These are phyloP conservation scores for Drosophila buzzatii DNA, from an alignment of 2,888 invertebrate genomes.

Conservation along the genomic window DNA sequence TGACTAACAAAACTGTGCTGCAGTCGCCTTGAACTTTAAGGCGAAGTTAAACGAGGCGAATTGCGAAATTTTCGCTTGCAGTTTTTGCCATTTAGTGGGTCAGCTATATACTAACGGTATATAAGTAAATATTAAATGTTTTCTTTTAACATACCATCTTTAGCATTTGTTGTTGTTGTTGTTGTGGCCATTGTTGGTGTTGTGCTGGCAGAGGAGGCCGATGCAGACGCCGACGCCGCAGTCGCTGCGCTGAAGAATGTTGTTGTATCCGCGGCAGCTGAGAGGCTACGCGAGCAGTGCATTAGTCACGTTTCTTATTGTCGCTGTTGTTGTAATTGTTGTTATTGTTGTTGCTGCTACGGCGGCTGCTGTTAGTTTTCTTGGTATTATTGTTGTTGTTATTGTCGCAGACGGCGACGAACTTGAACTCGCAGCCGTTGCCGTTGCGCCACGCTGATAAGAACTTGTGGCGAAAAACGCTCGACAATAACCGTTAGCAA, in stretches of 20 bases:
- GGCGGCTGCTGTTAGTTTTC: constrained; percentile 12
- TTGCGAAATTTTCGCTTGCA: constrained; percentile 7
- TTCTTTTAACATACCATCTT: constrained; percentile 88
- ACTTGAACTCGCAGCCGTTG: constrained; percentile 42
- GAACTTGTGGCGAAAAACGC: constrained; percentile 51
- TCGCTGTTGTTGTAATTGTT: constrained; percentile 27
- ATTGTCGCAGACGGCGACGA: constrained; percentile 34
- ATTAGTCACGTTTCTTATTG: constrained; percentile 84
- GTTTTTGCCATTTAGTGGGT: constrained; percentile 22
- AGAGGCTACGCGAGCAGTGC: constrained; percentile 92
- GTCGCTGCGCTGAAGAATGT: constrained; percentile 84
- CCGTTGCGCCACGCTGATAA: constrained; percentile 42
- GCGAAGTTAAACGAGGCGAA: constrained; percentile 8
- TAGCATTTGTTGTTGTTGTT: constrained; percentile 87
- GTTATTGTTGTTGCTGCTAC: constrained; percentile 15
- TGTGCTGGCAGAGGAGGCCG: constrained; percentile 65
- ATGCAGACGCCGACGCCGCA: constrained; percentile 51
- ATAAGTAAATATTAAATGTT: constrained; percentile 10
- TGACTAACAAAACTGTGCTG: constrained; percentile 20
- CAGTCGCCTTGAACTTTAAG: constrained; percentile 40
- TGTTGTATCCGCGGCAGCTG: constrained; percentile 88
- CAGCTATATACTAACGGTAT: constrained; percentile 17
- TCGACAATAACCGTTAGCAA: constrained; percentile 37
- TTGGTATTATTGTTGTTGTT: constrained; percentile 8
- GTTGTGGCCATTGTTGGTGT: constrained; percentile 75